Percentiles rank a stretch among this genome's conserved stretches.
Evolutionary conservation across 2,797 vertebrate genomes (phyloP).

Genomic region (Pseudochirops cupreus): DNA sequence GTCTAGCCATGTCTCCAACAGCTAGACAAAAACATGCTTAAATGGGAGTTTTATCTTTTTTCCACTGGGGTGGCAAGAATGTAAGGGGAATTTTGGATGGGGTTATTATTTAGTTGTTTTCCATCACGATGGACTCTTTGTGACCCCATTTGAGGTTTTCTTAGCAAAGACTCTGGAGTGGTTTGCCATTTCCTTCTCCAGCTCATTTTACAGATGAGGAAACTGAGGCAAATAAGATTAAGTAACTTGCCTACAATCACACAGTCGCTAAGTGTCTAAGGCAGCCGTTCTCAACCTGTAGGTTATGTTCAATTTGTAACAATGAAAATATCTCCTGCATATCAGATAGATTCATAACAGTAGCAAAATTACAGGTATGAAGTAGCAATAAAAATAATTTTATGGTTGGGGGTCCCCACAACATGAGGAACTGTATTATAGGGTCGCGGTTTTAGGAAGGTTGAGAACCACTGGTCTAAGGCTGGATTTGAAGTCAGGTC

Average conservation of each 20-base stretch:
- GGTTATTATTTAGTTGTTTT: not conserved
- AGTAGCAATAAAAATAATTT: too few species aligned
- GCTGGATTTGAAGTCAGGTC: not conserved
- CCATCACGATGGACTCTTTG: not conserved
- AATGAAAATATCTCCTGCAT: too few species aligned
- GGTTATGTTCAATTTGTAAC: too few species aligned
- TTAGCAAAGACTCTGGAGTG: not conserved
- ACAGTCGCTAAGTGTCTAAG: not conserved
- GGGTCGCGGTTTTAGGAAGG: too few species aligned
- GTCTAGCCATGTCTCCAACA: not conserved
- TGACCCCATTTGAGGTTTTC: not conserved
- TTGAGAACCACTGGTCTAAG: too few species aligned
- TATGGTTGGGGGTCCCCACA: too few species aligned
- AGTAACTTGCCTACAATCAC: not conserved
- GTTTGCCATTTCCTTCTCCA: not conserved
- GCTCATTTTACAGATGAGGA: not conserved
- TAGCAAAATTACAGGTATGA: too few species aligned
- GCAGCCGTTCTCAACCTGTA: too few species aligned
- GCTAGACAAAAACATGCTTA: not conserved
- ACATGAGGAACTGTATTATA: too few species aligned
- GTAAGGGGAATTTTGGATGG: not conserved
- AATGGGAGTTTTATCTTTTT: not conserved
- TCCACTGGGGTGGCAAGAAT: not conserved
- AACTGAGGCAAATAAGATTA: not conserved
- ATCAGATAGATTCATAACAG: too few species aligned